Conservation (phyloP, 2,113 vertebrate species). For the Ammospiza caudacuta region DNA sequence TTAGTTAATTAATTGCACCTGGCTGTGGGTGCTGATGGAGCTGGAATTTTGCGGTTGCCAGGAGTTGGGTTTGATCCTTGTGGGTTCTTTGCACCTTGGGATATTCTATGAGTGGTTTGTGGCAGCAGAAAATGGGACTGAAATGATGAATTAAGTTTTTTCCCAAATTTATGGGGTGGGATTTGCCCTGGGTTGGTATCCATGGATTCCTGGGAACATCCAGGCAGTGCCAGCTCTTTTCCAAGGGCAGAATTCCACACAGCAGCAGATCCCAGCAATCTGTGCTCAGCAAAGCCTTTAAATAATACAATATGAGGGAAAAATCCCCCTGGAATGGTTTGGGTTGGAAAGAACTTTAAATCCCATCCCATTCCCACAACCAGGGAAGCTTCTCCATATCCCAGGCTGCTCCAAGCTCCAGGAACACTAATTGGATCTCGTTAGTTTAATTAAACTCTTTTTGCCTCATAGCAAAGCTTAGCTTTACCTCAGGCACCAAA, state of each 20-base stretch:
- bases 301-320: fast-evolving
- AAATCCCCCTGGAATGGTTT: background rate
- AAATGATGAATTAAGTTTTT: fast-evolving
- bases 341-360: background rate
- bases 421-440: background rate
- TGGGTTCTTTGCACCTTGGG: fast-evolving
- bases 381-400: background rate
- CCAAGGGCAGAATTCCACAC: fast-evolving
- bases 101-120: background rate
- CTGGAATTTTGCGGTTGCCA: background rate
- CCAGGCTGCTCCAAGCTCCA: background rate
- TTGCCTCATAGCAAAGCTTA: background rate
- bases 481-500: background rate
- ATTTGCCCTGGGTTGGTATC: background rate
- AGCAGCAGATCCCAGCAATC: background rate
- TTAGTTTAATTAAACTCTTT: constrained; percentile 28
- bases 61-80: fast-evolving
- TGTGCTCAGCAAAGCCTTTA: background rate
- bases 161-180: fast-evolving
- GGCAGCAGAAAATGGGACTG: background rate
- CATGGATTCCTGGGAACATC: fast-evolving
- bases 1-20: background rate
- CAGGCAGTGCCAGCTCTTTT: background rate
- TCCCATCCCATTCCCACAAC: background rate
- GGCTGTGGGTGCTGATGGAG: background rate